Conservation (phyloP, 1,140 invertebrate species). For the Microvelia longipes region DNA sequence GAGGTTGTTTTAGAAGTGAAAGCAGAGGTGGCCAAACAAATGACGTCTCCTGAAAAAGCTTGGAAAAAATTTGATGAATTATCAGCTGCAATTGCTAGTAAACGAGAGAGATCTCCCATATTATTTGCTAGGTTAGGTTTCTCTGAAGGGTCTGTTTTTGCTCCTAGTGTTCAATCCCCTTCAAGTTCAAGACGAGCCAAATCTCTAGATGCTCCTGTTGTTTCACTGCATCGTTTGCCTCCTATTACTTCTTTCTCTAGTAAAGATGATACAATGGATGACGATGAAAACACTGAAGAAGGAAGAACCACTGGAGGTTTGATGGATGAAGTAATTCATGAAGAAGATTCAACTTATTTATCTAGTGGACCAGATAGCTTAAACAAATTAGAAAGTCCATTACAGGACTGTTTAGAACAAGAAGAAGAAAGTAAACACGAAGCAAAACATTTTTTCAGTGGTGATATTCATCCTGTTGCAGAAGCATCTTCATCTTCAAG, state of each 20-base stretch:
- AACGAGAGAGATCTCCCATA: conserved; percentile 50
- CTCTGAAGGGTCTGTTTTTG: conserved; percentile 61
- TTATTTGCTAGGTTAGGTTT: conserved; percentile 62
- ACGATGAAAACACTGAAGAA: conserved; percentile 23
- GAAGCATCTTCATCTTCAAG: neutral
- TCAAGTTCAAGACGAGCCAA: conserved; percentile 56
- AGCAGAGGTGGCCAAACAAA: conserved; percentile 20
- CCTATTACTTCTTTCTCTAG: conserved; percentile 72
- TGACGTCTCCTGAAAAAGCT: conserved; percentile 39
- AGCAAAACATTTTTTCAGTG: neutral
- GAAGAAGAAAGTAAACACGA: neutral
- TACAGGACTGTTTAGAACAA: neutral
- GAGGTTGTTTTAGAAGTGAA: conserved; percentile 5
- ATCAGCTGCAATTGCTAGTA: conserved; percentile 17
- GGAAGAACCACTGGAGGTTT: conserved; percentile 18
- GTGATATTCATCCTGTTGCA: neutral
- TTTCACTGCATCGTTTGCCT: conserved; percentile 56
- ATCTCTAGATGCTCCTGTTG: conserved; percentile 65
- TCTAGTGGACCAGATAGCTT: conserved; percentile 5
- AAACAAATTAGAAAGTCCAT: neutral
- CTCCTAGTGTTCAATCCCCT: conserved; percentile 55
- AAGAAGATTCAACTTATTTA: conserved; percentile 13
- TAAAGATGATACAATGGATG: conserved; percentile 61
- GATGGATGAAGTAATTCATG: conserved; percentile 16
- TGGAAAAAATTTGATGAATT: conserved; percentile 34